Base-by-base conservation (phyloP, 2,797 vertebrate genomes). In the Urocyon cinereoargenteus region DNA sequence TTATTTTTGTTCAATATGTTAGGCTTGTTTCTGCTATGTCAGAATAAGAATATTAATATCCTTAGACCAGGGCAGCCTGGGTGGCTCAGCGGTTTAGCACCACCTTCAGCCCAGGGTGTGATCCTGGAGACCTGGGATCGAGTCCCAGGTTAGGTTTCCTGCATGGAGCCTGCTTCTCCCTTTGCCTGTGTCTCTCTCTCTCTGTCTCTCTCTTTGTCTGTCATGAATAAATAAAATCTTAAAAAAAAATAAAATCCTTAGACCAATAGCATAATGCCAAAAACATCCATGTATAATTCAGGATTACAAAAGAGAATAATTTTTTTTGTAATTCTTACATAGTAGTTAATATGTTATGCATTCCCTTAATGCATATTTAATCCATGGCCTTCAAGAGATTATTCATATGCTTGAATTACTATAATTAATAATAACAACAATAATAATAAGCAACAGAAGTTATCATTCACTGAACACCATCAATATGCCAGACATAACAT, bases 1-100 rank as follows among this genome's bases (percentile, higher is more conserved):
- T 83, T 82, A 82, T 57, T 94, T 96, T 94, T 64, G 31, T 92
- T 90, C 21, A 70, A 7, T 34, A 34, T 89, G 21, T 73, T 79
- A 40, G n/a, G 55, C 1, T 85, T 85, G 24, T 77, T 86, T 90
- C 68, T 86, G 45, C 36, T 77, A 70, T 86, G 96, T 62, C 31
- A 90, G 31, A 90, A 57, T 6, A 72, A 62, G 14, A 70, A 57
- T 62, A 92, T 81, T 77, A 92, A 90, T 64, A 7, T 78, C 19
- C 24, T 94, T 86, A 51, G 59, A 86, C 11, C 49, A 15, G 40
- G 40, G 40, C 40, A 45, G 40, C 40, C 40, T 45, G 40, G 40
- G 40, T 45, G 40, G 40, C 40, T 45, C 40, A 45, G 40, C 40
- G 40, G 40, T 45, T 7, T 45, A 45, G 40, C 40, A 1, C 40